A percentile compares a stretch with the other conserved stretches of the same genome.
Conservation (phyloP, 2,888 invertebrate species). For the Orchestes rusci region DNA sequence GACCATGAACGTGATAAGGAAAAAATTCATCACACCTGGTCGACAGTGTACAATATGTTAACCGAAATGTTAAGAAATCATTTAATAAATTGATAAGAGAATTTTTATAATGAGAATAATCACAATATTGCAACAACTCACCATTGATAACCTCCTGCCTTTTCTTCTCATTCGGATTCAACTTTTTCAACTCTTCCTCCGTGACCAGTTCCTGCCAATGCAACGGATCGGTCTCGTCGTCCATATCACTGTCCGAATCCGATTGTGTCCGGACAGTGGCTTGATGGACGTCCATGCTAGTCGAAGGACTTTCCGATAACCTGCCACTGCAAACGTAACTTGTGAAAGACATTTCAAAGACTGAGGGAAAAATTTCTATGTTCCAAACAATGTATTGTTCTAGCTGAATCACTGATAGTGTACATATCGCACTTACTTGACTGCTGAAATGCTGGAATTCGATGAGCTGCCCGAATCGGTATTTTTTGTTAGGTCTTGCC, state of each 20-base stretch:
- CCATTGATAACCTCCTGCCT: constrained; percentile 90
- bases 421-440: constrained; percentile 47
- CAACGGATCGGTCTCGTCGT: constrained; percentile 57
- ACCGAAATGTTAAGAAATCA: too few species aligned
- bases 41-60: too few species aligned
- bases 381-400: too few species aligned
- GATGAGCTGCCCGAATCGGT: constrained; percentile 63
- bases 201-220: constrained; percentile 73
- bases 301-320: constrained; percentile 64
- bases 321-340: constrained; percentile 37
- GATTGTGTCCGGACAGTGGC: constrained; percentile 22
- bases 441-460: constrained; percentile 58
- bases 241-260: constrained; percentile 49
- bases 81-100: too few species aligned
- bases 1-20: too few species aligned
- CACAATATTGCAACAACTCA: too few species aligned
- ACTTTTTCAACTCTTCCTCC: constrained; percentile 62
- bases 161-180: constrained; percentile 78
- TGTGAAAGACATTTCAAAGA: background rate
- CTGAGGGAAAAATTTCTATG: too few species aligned
- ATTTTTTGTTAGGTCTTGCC: constrained; percentile 44
- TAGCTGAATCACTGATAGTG: too few species aligned
- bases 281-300: constrained; percentile 60
- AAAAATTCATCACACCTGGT: too few species aligned
- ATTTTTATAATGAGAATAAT: too few species aligned